These are phyloP conservation scores for Drosophila leonis DNA, from an alignment of 2,888 invertebrate genomes.

Conservation along the genomic window DNA sequence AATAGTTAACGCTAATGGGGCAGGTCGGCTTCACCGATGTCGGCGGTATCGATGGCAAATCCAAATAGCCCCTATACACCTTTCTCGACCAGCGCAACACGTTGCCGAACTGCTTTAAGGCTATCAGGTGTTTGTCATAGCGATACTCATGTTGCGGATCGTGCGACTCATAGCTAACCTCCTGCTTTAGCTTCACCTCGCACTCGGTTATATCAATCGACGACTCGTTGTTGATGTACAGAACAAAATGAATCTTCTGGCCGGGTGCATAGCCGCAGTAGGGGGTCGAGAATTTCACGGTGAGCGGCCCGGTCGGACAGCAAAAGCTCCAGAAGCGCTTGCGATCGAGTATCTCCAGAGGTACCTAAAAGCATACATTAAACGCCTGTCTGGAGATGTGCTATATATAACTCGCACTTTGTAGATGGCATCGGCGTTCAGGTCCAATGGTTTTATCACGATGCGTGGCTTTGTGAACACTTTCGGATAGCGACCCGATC, in stretches of 20 bases:
- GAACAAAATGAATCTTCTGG: conserved; percentile 89
- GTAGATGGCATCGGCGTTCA: conserved; percentile 91
- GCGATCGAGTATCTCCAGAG: conserved; percentile 84
- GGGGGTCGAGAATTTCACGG: conserved; percentile 86
- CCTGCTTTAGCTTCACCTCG: conserved; percentile 89
- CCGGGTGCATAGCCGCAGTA: conserved; percentile 92
- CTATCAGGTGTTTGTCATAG: conserved; percentile 83
- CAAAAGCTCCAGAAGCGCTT: conserved; percentile 85
- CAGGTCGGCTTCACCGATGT: conserved; percentile 90
- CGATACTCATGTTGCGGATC: conserved; percentile 85
- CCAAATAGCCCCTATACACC: conserved; percentile 88
- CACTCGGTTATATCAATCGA: conserved; percentile 89
- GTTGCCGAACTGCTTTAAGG: conserved; percentile 86
- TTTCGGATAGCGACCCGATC: conserved; percentile 94
- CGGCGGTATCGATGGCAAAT: conserved; percentile 91
- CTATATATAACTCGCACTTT: conserved; percentile 86
- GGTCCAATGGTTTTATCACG: conserved; percentile 91
- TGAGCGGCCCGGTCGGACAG: conserved; percentile 84
- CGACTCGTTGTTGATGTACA: conserved; percentile 91
- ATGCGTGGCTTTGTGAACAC: conserved; percentile 92
- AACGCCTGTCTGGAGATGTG: background rate
- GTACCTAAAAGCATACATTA: conserved; percentile 66
- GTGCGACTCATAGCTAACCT: conserved; percentile 85
- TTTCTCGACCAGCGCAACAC: conserved; percentile 88
- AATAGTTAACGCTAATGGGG: conserved; percentile 91